phyloP scores from a whole-genome alignment of 2,888 invertebrate genomes.

The Onthophagus sagittarius region DNA sequence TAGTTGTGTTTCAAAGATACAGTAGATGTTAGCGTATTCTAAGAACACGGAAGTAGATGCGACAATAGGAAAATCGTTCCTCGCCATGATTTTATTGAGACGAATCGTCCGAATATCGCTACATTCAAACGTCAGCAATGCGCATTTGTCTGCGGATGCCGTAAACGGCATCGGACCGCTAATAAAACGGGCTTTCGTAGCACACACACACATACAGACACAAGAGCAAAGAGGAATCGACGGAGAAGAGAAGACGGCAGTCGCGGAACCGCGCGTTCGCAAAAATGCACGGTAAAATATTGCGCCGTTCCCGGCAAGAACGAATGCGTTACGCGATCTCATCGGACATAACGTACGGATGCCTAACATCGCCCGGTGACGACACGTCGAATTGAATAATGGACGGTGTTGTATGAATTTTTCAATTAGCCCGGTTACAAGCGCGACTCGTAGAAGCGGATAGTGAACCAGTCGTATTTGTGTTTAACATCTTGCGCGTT shows the following conservation, averaged over 20 bases:
- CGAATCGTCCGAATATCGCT: conserved; percentile 11
- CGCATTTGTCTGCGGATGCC: conserved; percentile 11
- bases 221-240: neutral
- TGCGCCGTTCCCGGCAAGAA: neutral
- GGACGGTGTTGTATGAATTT: neutral
- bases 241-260: neutral
- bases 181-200: conserved; percentile 4
- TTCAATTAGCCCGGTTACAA: neutral
- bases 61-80: neutral
- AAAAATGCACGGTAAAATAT: neutral
- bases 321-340: neutral
- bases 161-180: conserved; percentile 8
- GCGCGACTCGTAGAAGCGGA: neutral
- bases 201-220: neutral
- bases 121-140: conserved; percentile 8
- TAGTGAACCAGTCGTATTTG: neutral
- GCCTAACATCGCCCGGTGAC: conserved; percentile 2
- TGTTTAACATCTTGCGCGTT: neutral
- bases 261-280: neutral
- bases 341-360: conserved; percentile 2
- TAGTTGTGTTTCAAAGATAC: neutral
- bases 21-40: neutral
- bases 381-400: conserved; percentile 3
- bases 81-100: conserved; percentile 9
- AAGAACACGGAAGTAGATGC: neutral